Conservation (phyloP, 2,888 invertebrate genomes). For the Panorpa germanica region DNA sequence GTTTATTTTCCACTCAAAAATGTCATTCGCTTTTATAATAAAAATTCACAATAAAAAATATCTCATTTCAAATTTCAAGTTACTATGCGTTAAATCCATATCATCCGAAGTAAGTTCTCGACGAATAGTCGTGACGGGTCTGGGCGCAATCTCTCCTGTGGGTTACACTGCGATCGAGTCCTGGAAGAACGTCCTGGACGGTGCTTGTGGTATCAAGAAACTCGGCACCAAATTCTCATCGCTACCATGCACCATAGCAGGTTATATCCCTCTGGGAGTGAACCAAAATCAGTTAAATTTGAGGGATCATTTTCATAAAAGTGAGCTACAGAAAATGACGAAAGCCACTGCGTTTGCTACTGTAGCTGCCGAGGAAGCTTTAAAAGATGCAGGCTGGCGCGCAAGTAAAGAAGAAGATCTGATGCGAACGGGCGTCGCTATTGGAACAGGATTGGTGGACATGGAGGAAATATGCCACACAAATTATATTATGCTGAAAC, state of each 20-base stretch:
- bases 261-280: conserved; percentile 35
- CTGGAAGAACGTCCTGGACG: conserved; percentile 52
- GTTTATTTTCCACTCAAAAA: no score
- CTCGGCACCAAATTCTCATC: conserved; percentile 44
- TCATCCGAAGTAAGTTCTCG: no score
- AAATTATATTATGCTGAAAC: conserved; percentile 44
- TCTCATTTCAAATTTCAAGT: no score
- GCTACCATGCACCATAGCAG: conserved; percentile 53
- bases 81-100: no score
- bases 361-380: conserved; percentile 61
- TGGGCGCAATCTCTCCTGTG: conserved; percentile 65
- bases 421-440: conserved; percentile 57
- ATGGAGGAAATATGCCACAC: conserved; percentile 59
- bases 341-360: conserved; percentile 58
- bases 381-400: conserved; percentile 42
- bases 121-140: conserved; percentile 75
- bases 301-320: conserved; percentile 29
- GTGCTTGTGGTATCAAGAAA: conserved; percentile 44
- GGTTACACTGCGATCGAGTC: conserved; percentile 47
- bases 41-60: no score
- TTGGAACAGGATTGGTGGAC: conserved; percentile 81
- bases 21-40: no score
- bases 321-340: conserved; percentile 53
- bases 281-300: conserved; percentile 34
- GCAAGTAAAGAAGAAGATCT: conserved; percentile 31